phyloP scores from a whole-genome alignment of 2,797 vertebrate genomes.

The Poecile montanus region DNA sequence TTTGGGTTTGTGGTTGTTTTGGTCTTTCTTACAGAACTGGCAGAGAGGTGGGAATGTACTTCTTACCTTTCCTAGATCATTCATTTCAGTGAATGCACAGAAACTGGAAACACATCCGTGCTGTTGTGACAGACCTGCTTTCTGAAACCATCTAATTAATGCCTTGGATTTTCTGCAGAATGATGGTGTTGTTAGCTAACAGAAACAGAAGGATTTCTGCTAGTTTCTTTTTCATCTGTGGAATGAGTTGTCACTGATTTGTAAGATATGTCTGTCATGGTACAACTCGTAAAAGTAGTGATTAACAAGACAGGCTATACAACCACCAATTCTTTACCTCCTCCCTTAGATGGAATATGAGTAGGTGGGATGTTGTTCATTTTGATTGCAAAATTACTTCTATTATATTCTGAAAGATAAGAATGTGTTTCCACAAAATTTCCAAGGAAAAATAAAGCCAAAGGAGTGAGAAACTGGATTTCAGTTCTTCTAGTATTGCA shows the following conservation, averaged over 20 bases:
- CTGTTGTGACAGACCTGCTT: slow-evolving; percentile 72
- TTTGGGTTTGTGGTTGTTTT: background rate
- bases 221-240: slow-evolving; percentile 40
- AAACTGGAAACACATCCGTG: slow-evolving; percentile 56
- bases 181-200: slow-evolving; percentile 49
- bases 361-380: slow-evolving; percentile 5
- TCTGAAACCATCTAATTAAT: slow-evolving; percentile 76
- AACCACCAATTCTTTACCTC: slow-evolving; percentile 1
- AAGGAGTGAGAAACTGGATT: background rate
- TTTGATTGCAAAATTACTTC: slow-evolving; percentile 36
- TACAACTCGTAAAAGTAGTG: background rate
- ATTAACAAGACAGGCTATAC: slow-evolving; percentile 6
- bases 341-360: background rate
- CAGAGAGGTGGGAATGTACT: background rate
- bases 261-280: background rate
- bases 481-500: background rate
- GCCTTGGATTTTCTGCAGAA: slow-evolving; percentile 57
- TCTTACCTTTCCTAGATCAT: slow-evolving; percentile 49
- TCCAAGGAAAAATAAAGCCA: background rate
- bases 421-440: background rate
- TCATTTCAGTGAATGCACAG: slow-evolving; percentile 45
- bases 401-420: background rate
- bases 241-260: slow-evolving; percentile 47
- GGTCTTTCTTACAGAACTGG: background rate
- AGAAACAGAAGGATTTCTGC: slow-evolving; percentile 34